Conservation (phyloP, 2,797 vertebrate genomes). For the Adrianichthys oophorus region DNA sequence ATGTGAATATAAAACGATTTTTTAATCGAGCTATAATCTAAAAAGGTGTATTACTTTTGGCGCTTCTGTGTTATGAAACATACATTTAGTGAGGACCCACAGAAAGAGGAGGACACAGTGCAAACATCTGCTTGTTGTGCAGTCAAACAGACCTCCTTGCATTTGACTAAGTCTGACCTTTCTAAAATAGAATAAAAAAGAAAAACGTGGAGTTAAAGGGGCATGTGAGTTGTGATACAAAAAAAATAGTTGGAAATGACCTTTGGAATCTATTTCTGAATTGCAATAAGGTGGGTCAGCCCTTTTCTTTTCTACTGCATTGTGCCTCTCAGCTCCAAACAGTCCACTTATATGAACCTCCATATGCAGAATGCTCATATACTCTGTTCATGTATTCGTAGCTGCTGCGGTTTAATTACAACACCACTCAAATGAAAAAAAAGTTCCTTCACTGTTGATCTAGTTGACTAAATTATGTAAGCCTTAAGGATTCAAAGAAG, state of each 20-base stretch:
- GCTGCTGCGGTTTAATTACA: constrained; percentile 74
- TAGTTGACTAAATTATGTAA: constrained; percentile 49
- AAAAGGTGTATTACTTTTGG: constrained; percentile 17
- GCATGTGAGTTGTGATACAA: constrained; percentile 1
- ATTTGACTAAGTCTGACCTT: constrained; percentile 8
- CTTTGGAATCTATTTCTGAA: constrained; percentile 20
- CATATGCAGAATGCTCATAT: constrained; percentile 56
- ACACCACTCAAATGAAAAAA: constrained; percentile 77
- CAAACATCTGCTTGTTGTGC: neutral
- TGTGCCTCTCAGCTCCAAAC: constrained; percentile 32
- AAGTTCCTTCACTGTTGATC: constrained; percentile 54
- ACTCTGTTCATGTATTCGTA: constrained; percentile 75
- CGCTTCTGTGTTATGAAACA: constrained; percentile 24
- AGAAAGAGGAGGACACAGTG: constrained; percentile 1
- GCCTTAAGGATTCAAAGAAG: constrained; percentile 56
- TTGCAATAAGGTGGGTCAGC: constrained; percentile 13
- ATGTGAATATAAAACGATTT: constrained; percentile 34
- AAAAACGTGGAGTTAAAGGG: neutral
- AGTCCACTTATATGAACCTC: constrained; percentile 64
- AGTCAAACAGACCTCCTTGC: neutral
- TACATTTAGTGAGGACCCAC: constrained; percentile 3
- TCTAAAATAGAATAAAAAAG: constrained; percentile 1
- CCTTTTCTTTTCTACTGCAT: constrained; percentile 23
- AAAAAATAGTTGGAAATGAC: constrained; percentile 23
- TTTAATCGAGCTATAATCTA: constrained; percentile 35